Evolutionary conservation across 2,888 invertebrate genomes (phyloP).

Genomic region (Phania funesta): DNA sequence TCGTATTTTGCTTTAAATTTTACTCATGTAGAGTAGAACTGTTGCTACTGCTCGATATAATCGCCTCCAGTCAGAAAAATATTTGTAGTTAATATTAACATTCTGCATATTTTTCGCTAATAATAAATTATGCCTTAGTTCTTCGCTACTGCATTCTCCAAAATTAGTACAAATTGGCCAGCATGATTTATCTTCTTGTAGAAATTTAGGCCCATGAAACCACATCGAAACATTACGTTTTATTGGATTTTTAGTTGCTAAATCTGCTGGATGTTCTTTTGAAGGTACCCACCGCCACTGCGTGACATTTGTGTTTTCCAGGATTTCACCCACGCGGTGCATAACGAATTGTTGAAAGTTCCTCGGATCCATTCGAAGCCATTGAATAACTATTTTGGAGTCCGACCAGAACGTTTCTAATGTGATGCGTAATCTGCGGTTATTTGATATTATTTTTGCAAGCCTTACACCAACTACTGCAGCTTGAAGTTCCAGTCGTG

Average conservation of each 20-base stretch:
- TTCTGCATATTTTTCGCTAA: constrained; percentile 6
- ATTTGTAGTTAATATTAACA: constrained; percentile 27
- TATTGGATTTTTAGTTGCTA: constrained; percentile 39
- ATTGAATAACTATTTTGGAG: constrained; percentile 43
- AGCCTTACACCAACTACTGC: not conserved
- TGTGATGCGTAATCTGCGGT: not conserved
- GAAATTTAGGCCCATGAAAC: constrained; percentile 52
- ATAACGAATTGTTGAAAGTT: constrained; percentile 63
- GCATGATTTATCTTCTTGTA: not conserved
- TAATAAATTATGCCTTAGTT: constrained; percentile 28
- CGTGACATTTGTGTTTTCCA: constrained; percentile 43
- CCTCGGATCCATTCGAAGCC: constrained; percentile 59
- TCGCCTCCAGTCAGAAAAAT: constrained; percentile 55
- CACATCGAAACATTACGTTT: constrained; percentile 15
- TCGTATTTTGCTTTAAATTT: not conserved
- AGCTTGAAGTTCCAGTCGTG: constrained; percentile 6
- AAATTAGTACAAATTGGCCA: constrained; percentile 57
- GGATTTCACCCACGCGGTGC: constrained; percentile 57
- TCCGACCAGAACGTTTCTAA: constrained; percentile 49
- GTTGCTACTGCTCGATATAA: constrained; percentile 53
- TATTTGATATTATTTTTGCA: not conserved
- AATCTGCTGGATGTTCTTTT: constrained; percentile 46
- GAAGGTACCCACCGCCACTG: constrained; percentile 63
- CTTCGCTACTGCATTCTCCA: not conserved
- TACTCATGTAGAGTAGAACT: constrained; percentile 37